Percentiles rank a stretch among this genome's conserved stretches.
Conservation (phyloP, 2,113 vertebrate species). For the Elanoides forficatus region DNA sequence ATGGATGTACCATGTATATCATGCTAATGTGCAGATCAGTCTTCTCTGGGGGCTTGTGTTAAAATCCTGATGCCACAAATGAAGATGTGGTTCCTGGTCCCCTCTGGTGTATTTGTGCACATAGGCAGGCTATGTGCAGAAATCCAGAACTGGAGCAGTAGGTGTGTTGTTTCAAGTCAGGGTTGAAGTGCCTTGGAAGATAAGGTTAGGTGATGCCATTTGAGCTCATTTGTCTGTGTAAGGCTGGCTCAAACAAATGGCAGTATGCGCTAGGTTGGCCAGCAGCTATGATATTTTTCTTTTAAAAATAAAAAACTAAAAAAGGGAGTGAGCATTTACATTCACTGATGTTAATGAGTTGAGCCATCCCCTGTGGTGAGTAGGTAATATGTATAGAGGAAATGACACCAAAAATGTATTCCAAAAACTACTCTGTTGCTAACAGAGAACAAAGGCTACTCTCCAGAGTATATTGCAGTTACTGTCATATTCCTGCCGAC, state of each 20-base stretch:
- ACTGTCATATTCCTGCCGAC: constrained; percentile 30
- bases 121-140: neutral
- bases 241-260: neutral
- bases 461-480: constrained; percentile 41
- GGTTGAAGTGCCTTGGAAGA: neutral
- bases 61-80: neutral
- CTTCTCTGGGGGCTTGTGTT: neutral
- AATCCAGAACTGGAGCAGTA: neutral
- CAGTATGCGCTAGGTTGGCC: neutral
- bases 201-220: neutral
- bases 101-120: neutral
- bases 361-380: neutral
- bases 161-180: neutral
- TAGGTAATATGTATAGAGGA: neutral
- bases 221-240: neutral
- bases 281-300: neutral
- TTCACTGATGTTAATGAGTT: neutral
- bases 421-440: constrained; percentile 6
- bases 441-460: constrained; percentile 41
- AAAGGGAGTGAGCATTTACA: neutral
- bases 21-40: too few species aligned
- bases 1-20: neutral
- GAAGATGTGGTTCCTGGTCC: neutral
- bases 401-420: neutral
- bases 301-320: neutral